These are phyloP conservation scores for Danio tinwini DNA, from an alignment of 2,797 vertebrate species.

Conservation along the genomic window DNA sequence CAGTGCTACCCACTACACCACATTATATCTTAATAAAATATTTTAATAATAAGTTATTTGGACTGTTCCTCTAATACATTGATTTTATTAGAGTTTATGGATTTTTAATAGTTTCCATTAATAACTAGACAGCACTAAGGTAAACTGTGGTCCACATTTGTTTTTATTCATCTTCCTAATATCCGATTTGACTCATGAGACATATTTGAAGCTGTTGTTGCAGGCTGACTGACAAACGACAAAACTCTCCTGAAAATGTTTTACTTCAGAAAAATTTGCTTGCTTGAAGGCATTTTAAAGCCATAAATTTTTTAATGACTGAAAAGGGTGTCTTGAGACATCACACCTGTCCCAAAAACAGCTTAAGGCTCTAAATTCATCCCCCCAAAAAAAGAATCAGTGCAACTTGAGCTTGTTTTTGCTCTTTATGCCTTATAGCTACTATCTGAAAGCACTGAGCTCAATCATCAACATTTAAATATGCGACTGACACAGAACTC, in stretches of 20 bases:
- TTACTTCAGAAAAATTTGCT: not conserved
- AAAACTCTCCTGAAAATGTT: not conserved
- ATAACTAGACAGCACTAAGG: not conserved
- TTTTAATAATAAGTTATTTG: too few relatives aligned
- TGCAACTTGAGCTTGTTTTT: not conserved
- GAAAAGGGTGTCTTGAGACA: not conserved
- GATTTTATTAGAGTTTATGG: too few relatives aligned
- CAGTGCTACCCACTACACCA: too few relatives aligned
- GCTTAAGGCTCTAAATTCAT: not conserved
- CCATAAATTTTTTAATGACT: not conserved
- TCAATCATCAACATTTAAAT: not conserved
- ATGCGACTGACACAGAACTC: not conserved
- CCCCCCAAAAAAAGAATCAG: not conserved
- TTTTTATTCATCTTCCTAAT: not conserved
- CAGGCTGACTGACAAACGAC: not conserved
- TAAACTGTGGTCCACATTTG: not conserved
- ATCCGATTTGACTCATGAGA: not conserved
- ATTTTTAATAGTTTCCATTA: too few relatives aligned
- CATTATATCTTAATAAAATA: too few relatives aligned
- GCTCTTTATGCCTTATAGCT: constrained; percentile 2
- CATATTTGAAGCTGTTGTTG: not conserved
- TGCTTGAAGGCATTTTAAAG: not conserved
- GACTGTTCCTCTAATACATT: too few relatives aligned
- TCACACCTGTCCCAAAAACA: not conserved
- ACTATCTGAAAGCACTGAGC: not conserved